These are phyloP conservation scores for Channa argus DNA, from an alignment of 2,113 vertebrate genomes.

Conservation along the genomic window DNA sequence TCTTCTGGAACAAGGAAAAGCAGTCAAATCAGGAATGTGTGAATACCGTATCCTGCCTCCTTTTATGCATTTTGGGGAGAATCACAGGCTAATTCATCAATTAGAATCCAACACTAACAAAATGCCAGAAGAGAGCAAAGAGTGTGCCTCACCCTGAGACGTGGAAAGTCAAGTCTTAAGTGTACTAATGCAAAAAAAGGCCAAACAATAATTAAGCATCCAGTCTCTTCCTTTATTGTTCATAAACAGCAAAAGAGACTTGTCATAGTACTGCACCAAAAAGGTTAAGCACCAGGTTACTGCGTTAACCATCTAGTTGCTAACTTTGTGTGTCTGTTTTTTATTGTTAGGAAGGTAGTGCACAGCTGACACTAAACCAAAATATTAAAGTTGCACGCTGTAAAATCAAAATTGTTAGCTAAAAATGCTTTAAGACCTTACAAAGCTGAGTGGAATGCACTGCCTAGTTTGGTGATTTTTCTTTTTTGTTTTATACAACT, in stretches of 20 bases:
- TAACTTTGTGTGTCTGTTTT: no score
- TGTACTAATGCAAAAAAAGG: neutral
- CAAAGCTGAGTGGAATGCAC: neutral
- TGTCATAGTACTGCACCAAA: neutral
- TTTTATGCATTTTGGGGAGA: constrained; percentile 20
- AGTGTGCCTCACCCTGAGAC: constrained; percentile 5
- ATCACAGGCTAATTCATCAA: neutral
- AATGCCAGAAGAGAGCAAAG: constrained; percentile 18
- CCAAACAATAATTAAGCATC: constrained; percentile 16
- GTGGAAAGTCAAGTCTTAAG: constrained; percentile 18
- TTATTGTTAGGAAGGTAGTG: no score
- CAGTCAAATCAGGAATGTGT: constrained; percentile 35
- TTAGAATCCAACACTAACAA: neutral
- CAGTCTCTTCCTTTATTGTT: neutral
- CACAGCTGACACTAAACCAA: neutral
- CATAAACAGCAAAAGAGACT: constrained; percentile 10
- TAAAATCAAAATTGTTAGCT: no score
- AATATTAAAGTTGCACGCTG: neutral
- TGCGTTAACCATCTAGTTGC: no score
- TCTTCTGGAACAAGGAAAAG: constrained; percentile 8
- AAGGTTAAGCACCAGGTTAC: neutral
- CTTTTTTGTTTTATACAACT: no score
- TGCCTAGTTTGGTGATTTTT: neutral
- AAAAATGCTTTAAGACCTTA: no score
- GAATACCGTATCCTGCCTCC: constrained; percentile 23